phyloP scores from a whole-genome alignment of 2,797 vertebrate genomes.

The Macropodus opercularis region DNA sequence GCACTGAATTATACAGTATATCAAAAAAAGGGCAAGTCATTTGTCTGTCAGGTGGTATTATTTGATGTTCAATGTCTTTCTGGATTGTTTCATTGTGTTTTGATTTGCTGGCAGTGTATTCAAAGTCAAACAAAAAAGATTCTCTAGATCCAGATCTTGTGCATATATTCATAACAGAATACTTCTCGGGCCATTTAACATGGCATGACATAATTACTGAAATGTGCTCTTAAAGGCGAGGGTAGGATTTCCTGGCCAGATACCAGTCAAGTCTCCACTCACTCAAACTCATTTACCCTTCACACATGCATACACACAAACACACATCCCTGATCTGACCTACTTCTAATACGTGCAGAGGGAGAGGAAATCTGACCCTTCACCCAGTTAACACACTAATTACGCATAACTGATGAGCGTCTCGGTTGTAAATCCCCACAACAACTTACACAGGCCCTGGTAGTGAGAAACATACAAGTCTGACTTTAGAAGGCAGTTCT shows the following conservation, averaged over 20 bases:
- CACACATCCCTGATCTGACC: constrained; percentile 53
- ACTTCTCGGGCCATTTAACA: constrained; percentile 70
- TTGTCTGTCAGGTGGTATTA: not conserved
- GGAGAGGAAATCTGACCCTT: constrained; percentile 69
- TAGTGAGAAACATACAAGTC: not conserved
- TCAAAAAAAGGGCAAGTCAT: too few relatives aligned
- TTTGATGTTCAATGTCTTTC: not conserved
- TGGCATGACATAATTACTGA: constrained; percentile 76
- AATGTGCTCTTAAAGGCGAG: constrained; percentile 60
- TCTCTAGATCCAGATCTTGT: constrained; percentile 76
- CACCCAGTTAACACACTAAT: constrained; percentile 76
- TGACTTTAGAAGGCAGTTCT: constrained; percentile 28
- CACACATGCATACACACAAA: constrained; percentile 20
- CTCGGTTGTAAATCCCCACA: constrained; percentile 58
- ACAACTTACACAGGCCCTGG: constrained; percentile 50
- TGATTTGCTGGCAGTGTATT: too few relatives aligned
- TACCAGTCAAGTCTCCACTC: constrained; percentile 59
- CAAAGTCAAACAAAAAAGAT: too few relatives aligned
- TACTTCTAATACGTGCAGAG: constrained; percentile 58
- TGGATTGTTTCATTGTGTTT: not conserved
- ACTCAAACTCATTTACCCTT: constrained; percentile 48
- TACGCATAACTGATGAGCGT: constrained; percentile 60
- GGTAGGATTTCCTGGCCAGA: constrained; percentile 64
- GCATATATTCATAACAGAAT: constrained; percentile 74
- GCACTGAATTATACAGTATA: not conserved